phyloP scores from a whole-genome alignment of 2,797 vertebrate genomes.

The Mus minutoides region DNA sequence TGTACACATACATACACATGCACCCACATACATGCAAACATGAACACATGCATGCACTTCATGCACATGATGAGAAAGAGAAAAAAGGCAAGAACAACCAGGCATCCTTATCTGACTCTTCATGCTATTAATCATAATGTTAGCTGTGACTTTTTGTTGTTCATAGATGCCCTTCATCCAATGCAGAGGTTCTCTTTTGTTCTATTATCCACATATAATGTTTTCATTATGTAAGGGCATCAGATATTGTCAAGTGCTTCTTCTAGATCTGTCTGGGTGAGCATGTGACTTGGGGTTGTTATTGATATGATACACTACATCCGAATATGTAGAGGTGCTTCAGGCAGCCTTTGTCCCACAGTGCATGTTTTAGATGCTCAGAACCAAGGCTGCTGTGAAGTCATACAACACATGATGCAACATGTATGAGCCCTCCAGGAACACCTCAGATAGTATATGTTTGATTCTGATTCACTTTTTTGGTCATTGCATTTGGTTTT shows the following conservation, averaged over 20 bases:
- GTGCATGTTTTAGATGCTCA: background rate
- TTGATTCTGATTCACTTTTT: background rate
- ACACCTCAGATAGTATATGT: background rate
- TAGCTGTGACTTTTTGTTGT: background rate
- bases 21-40: background rate
- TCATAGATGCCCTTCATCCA: background rate
- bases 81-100: background rate
- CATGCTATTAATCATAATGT: background rate
- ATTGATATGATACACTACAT: background rate
- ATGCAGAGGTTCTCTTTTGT: background rate
- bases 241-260: background rate
- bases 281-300: background rate
- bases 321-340: background rate
- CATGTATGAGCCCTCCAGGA: background rate
- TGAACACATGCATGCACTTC: background rate
- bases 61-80: background rate
- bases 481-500: background rate
- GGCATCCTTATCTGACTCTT: background rate
- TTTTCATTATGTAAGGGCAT: background rate
- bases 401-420: too few relatives aligned
- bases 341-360: background rate
- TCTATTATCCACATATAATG: background rate
- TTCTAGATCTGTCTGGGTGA: background rate
- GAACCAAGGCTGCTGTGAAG: background rate
- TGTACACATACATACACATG: too few relatives aligned